Evolutionary conservation across 2,888 invertebrate genomes (phyloP), one percentile per base, ranked within the genome.

Genomic region (Hypena proboscidalis): DNA sequence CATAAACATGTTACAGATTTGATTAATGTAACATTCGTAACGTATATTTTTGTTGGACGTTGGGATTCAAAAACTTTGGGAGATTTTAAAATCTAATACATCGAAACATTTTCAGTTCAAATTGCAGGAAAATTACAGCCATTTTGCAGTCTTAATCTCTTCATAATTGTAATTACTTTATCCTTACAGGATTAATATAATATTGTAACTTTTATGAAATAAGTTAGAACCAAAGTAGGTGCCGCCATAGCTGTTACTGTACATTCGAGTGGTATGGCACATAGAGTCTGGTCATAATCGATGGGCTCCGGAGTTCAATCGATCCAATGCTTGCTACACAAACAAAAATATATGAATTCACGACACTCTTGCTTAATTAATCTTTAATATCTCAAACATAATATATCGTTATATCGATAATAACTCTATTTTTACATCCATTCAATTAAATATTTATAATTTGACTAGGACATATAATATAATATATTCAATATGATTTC

Each of bases 81-180:
- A 51, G 48, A 57, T 54, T 60, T 57, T 45, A 51, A 31, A 41
- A 49, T 65, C 51, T 64, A 64, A 54, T 54, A 54, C 44, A 60
- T 60, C 47, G 44, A 47, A 47, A 52, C 43, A 27, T 36, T 44
- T 37, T 61, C 53, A 64, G 48, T 61, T 53, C 48, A 58, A 48
- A 44, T 58, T 45, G 50, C 41, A 45, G 50, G 58, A 58, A 65
- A 61, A 65, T 63, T 61, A 64, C 63, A 65, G 63, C 62, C 66
- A 65, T 56, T 13, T 45, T 40, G 40, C 63, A 63, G 63, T 64
- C 66, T 64, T 64, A 23, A 56, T 58, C 52, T 63, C 41, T 48
- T 50, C 49, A 46, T 52, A 52, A 49, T 52, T 61, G 49, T 50
- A 47, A 35, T 41, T 38, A 37, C n/a, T 43, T 38, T 44, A 59